Evolutionary conservation across 1,140 invertebrate species (phyloP), one percentile per base, ranked within the genome.

Genomic region (Chrysomallon squamiferum): DNA sequence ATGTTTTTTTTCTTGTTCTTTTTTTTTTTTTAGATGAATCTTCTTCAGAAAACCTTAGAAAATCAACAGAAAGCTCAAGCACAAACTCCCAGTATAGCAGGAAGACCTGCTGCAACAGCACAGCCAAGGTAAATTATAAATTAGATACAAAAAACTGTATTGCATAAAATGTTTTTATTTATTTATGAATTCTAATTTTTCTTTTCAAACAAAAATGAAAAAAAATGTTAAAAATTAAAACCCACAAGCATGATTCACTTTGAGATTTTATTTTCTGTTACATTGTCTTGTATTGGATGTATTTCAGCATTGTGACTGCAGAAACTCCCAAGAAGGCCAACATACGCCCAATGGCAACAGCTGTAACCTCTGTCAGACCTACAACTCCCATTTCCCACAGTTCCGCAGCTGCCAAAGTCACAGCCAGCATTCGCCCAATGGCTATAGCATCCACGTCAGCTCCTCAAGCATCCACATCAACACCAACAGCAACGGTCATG

Each of bases 391-490:
- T 82, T 63, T 83, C 77, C 58, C 79, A 80, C 60, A 59, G 68
- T 13, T 74, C 69, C 29, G 71, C 76, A 29, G 76, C 80, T 43
- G 76, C 81, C 29, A 82, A 82, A 62, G 79, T 78, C n/a, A 88
- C 95, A 60, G 95, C 95, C 9, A 96, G 94, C 72, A 97, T 97
- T 71, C 87, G 94, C 18, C 95, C 95, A 0, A 95, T 96, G 90
- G 80, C 93, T 91, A 60, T 90, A 88, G 65, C 90, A 88, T 66
- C 90, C 86, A 65, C 71, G 15, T 50, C 58, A 2, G 65, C 57
- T 13, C 50, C 64, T 59, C 52, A 22, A 61, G 65, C 66, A 62
- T 41, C 63, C 71, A 50, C 77, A 69, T 18, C 63, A 68, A 84
- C 80, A 29, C 84, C 83, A 1, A 94, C 92, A 29, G 92, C 91